Base-by-base conservation (phyloP, 1,140 invertebrate genomes). In the Diorhabda elongata region DNA sequence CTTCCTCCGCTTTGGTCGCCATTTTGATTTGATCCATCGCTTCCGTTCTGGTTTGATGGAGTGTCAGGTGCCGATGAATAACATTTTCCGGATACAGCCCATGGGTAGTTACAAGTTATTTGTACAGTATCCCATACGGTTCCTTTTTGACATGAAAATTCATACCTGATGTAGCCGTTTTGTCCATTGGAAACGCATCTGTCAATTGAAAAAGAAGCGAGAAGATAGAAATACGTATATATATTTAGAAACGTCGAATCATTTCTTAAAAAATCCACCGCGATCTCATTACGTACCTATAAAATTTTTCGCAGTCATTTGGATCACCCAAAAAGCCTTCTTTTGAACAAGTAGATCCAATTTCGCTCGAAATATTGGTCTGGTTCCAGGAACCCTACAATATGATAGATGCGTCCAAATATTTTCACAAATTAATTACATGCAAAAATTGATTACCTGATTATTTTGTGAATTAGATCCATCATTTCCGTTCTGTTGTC, bases 231-330 rank as follows among this genome's bases (percentile, higher is more conserved):
- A 26, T 1, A 26, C 26, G 26, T 26, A 26, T 26, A 26, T 0
- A 26, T 26, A 26, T 26, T 26, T 26, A 26, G 1, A 26, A 26
- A 26, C 26, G 0, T 26, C 26, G 26, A 26, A 26, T 26, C 26
- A 26, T 26, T 26, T 26, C 91, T 76, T 89, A 83, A 26, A 26
- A 26, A 26, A 26, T 26, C 26, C 26, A 26, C 26, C 26, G 26
- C 26, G 26, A 26, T 65, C 85, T 84, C 66, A 84, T 83, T 11
- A 92, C 88, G 80, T 91, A 93, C 26, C 26, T 26, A 69, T 90
- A 90, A 75, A 91, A 91, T 69, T 88, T 89, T 2, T 78, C 83
- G 70, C 90, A 92, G 66, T 91, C 83, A 45, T 81, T 78, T 41
- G 76, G 80, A 80, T 85, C 84, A 47, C 76, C 81, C 42, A 77